Base-by-base conservation (phyloP, 2,888 invertebrate species). In the Cosmorhoe ocellata region DNA sequence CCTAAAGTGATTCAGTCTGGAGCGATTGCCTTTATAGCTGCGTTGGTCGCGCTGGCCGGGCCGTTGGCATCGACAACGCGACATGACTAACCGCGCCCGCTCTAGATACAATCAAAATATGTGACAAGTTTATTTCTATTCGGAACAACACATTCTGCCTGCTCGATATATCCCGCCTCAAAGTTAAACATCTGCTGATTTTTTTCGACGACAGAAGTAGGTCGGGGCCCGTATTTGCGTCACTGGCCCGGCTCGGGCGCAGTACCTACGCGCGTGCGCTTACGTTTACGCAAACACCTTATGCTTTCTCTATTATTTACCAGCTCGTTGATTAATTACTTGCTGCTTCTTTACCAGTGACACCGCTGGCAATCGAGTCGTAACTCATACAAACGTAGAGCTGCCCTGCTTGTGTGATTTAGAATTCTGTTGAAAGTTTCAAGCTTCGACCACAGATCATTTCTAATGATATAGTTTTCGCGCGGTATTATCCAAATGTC, bases 71-170 rank as follows among this genome's bases (percentile, higher is more conserved):
- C 87, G 77, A 72, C 78, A 81, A 68, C 80, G 76, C 81, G 74
- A 78, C 78, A 83, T 89, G 90, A 90, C 89, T 89, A 89, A 89
- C 89, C 88, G 75, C 79, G 78, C 81, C 76, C 85, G 90, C 87
- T 89, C 88, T 88, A 89, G 84, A 89, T 89, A 89, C 87, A 88
- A 89, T 89, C 90, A 88, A 87, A 88, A 87, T 89, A 89, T 87
- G 88, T 86, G 90, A 90, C 90, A 89, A 86, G 86, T 89, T 88
- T 90, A 90, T 90, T 90, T 90, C 87, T 89, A 89, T 89, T 87
- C 85, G 74, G 83, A 86, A 88, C 86, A 86, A 85, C 84, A 85
- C 82, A 81, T 84, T 86, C 81, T 80, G 75, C 75, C 75, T 68
- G 80, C 82, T 85, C 86, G 79, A 87, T 88, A 87, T 88, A 84